Evolutionary conservation across 2,113 vertebrate species (phyloP).

Genomic region (Rhagologus leucostigma): DNA sequence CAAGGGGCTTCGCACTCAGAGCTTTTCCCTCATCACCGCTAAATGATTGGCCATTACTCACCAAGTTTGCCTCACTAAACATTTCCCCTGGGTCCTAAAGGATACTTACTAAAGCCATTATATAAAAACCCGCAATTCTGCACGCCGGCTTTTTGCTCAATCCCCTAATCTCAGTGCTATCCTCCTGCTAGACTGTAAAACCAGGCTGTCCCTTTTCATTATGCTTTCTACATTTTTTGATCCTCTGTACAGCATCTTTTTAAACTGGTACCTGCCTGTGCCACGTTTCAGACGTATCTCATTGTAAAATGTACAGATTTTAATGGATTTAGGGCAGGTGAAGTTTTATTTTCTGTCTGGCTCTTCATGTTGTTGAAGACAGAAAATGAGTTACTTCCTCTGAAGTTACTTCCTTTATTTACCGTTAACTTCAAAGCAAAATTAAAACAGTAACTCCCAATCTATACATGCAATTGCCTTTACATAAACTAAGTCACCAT

Average conservation of each 20-base stretch:
- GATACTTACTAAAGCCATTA: conserved; percentile 66
- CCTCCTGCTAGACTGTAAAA: conserved; percentile 57
- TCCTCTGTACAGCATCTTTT: neutral
- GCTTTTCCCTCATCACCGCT: neutral
- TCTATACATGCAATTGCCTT: too few relatives aligned
- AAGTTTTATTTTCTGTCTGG: neutral
- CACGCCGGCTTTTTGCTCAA: conserved; percentile 65
- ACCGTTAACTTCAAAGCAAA: neutral
- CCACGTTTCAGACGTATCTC: accelerated
- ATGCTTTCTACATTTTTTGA: neutral
- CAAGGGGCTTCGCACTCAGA: neutral
- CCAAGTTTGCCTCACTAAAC: conserved; percentile 29
- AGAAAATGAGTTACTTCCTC: neutral
- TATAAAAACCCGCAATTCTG: conserved; percentile 49
- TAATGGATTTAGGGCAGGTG: neutral
- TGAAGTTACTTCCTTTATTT: neutral
- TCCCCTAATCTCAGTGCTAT: conserved; percentile 63
- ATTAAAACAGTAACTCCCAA: neutral
- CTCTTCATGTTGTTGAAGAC: neutral
- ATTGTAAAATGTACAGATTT: neutral
- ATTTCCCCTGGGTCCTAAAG: conserved; percentile 58
- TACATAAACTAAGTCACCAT: neutral
- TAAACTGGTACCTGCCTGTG: neutral
- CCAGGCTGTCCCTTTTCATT: conserved; percentile 27
- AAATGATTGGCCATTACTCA: conserved; percentile 63